These are phyloP conservation scores for Anthrax anthrax DNA, from an alignment of 2,888 invertebrate species.

Conservation along the genomic window DNA sequence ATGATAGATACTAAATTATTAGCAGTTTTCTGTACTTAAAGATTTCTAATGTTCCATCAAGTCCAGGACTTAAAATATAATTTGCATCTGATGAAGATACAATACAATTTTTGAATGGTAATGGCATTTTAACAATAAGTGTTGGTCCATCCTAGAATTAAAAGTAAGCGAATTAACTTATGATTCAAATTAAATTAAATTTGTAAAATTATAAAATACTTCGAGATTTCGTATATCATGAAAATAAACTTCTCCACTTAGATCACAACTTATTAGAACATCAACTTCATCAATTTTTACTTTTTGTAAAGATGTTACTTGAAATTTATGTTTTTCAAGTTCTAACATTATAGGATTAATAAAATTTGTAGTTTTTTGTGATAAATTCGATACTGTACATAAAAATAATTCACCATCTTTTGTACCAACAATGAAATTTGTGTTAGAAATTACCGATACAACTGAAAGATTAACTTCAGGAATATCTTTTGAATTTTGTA, in stretches of 20 bases:
- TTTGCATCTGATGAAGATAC: slow-evolving; percentile 24
- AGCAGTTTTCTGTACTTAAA: slow-evolving; percentile 23
- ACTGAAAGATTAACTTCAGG: slow-evolving; percentile 18
- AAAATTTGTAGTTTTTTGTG: slow-evolving; percentile 16
- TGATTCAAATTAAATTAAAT: neutral
- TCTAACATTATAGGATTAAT: slow-evolving; percentile 11
- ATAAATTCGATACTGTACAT: slow-evolving; percentile 18
- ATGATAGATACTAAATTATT: too few species aligned
- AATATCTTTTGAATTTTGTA: neutral
- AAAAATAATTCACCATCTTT: slow-evolving; percentile 27
- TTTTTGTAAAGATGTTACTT: slow-evolving; percentile 21
- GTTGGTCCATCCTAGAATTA: slow-evolving; percentile 21
- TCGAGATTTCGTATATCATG: slow-evolving; percentile 23
- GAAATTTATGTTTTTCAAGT: slow-evolving; percentile 26
- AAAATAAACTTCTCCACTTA: slow-evolving; percentile 29
- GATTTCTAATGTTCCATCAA: slow-evolving; percentile 26
- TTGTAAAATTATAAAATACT: slow-evolving; percentile 11
- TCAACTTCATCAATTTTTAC: slow-evolving; percentile 17
- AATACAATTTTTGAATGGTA: slow-evolving; percentile 29
- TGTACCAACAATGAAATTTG: slow-evolving; percentile 27
- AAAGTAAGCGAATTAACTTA: too few species aligned
- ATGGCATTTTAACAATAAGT: slow-evolving; percentile 25
- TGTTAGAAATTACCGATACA: slow-evolving; percentile 18
- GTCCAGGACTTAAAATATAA: slow-evolving; percentile 25
- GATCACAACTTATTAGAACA: slow-evolving; percentile 28